Evolutionary conservation across 2,113 vertebrate species (phyloP).

Genomic region (Perca fluviatilis): DNA sequence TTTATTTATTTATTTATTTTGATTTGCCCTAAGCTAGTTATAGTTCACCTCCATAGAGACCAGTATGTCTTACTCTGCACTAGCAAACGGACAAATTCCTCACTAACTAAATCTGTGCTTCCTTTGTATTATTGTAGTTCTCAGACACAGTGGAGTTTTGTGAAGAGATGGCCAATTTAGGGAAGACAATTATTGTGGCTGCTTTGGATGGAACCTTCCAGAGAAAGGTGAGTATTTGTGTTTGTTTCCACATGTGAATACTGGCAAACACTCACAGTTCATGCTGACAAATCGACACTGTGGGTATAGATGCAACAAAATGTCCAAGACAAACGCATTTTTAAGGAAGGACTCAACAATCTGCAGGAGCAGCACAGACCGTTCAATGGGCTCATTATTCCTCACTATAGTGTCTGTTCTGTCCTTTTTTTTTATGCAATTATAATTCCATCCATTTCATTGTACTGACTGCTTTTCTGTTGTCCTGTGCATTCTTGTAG

Average conservation of each 20-base stretch:
- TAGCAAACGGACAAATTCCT: not conserved
- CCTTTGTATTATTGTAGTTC: constrained; percentile 84
- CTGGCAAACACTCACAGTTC: not conserved
- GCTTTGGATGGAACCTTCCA: constrained; percentile 98
- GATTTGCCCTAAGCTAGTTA: not conserved
- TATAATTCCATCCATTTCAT: constrained; percentile 7
- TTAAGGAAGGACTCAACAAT: constrained; percentile 23
- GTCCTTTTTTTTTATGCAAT: constrained; percentile 36
- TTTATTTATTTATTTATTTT: too few species aligned
- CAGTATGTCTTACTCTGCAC: not conserved
- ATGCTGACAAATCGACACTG: not conserved
- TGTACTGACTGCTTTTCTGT: constrained; percentile 23
- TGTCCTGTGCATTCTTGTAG: constrained; percentile 71
- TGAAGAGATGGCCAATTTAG: constrained; percentile 93
- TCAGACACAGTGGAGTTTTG: constrained; percentile 94
- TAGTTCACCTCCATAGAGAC: not conserved
- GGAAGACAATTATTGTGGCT: constrained; percentile 96
- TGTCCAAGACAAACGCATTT: constrained; percentile 14
- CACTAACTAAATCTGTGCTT: not conserved
- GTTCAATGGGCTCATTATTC: constrained; percentile 41
- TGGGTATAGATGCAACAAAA: constrained; percentile 14
- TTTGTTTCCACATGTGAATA: not conserved
- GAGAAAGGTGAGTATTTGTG: constrained; percentile 88
- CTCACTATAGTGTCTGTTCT: constrained; percentile 21
- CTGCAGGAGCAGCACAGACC: not conserved